Evolutionary conservation across 2,888 invertebrate species (phyloP), one percentile per base, ranked within the genome.

Genomic region (Blastobasis adustella): DNA sequence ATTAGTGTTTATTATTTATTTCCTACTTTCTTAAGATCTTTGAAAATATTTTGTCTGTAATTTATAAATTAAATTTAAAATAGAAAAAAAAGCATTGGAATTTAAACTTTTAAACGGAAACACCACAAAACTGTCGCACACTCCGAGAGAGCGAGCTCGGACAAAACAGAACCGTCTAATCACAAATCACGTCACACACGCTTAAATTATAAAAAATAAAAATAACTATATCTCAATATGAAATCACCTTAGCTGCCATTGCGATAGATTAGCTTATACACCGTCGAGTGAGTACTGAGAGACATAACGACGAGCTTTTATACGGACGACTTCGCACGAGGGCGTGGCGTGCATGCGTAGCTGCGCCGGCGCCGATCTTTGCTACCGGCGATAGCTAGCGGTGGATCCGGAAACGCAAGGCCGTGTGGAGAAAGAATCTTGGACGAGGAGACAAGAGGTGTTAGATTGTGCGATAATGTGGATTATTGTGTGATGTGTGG

Each of bases 241-340:
- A 73, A 60, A 66, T 82, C 74, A 86, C 87, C 87, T 87, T 87
- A 68, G 82, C 72, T 75, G 82, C 82, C 87, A 88, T 88, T 80
- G 78, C 76, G 76, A 66, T 73, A 58, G 65, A 42, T n/a, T 8
- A 9, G 42, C 10, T 42, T n/a, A 73, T 73, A 70, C 73, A 70
- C 66, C 68, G 74, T 77, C 73, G 76, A 83, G 75, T 87, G 87
- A 79, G 69, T 83, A 69, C 75, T 59, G 72, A 70, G 66, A 67
- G 58, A 62, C 61, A 59, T 54, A 45, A 58, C 59, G 60, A 60
- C 61, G 71, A 76, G 80, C 77, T 84, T 85, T 51, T 87, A 87
- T 87, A 87, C 67, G 71, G 59, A 72, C 67, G 66, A 62, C 63
- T 50, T 59, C 63, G 63, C 62, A 71, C 70, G 83, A 77, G 73